These are phyloP conservation scores for Myiopsitta monachus DNA, from an alignment of 2,113 vertebrate species.

Conservation along the genomic window DNA sequence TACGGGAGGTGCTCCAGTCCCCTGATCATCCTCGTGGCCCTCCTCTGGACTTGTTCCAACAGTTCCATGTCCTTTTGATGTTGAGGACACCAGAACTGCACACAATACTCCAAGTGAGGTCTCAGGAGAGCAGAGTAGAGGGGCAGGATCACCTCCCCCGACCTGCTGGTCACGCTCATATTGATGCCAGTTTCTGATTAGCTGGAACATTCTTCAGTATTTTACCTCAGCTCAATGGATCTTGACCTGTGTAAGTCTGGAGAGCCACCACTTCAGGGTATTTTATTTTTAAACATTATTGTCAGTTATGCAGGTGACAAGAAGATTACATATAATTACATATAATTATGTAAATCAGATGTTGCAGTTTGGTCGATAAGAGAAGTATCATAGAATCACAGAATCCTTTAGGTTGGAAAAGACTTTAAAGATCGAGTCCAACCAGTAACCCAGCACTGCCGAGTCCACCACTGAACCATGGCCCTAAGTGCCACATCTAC, in stretches of 20 bases:
- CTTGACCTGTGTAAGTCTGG: not conserved
- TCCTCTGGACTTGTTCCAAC: too few relatives aligned
- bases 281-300: not conserved
- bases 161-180: too few relatives aligned
- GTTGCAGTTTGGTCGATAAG: not conserved
- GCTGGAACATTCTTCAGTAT: not conserved
- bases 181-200: not conserved
- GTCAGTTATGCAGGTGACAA: not conserved
- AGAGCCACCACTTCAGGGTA: not conserved
- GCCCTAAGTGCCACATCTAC: not conserved
- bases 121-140: too few relatives aligned
- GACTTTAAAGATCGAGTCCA: not conserved
- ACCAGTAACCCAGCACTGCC: not conserved
- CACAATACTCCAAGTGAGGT: too few relatives aligned
- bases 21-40: too few relatives aligned
- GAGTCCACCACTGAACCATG: not conserved
- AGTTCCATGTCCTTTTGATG: too few relatives aligned
- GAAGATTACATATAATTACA: constrained; percentile 34
- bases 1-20: too few relatives aligned
- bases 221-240: not conserved
- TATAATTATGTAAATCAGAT: constrained; percentile 45
- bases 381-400: not conserved
- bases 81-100: too few relatives aligned
- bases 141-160: too few relatives aligned
- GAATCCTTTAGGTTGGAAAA: not conserved